Base-by-base conservation (phyloP, 2,797 vertebrate species). In the Nyctibius grandis region DNA sequence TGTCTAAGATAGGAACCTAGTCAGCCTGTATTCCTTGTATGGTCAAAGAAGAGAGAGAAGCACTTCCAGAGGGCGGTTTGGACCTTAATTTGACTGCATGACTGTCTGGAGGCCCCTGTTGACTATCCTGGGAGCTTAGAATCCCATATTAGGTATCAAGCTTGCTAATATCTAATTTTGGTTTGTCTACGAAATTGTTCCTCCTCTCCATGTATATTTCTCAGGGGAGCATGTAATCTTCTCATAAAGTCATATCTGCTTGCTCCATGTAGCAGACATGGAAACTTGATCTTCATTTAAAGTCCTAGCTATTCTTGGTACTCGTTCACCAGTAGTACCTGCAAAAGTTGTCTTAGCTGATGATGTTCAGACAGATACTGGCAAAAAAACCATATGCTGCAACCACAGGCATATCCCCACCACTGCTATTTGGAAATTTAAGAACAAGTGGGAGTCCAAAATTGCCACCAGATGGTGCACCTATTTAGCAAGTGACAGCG, bases 391-490 rank as follows among this genome's bases (percentile, higher is more conserved):
- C n/a, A 31, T 11, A 45, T 11, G 20, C 65, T 70, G 45, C 63
- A 88, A 85, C 89, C 85, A 82, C 88, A 89, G 59, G 40, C 47
- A 0, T 34, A 93, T 73, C 51, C 88, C 72, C 14, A 20, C 63
- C 4, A 4, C 80, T 47, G 38, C 63, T 91, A 76, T 90, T 82
- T 87, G 77, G 91, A 93, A 90, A 96, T 93, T 79, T 90, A 84
- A 95, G 83, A 91, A 82, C 83, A 91, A 91, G 86, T 96, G 90
- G 91, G 89, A 95, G 91, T 95, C 95, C 90, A 94, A 95, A 97
- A 97, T 97, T 97, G 47, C 95, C 95, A 96, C 94, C 96, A 97
- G 96, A 96, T 96, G 93, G 95, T 96, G 96, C 96, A 96, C 95
- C 96, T 96, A 95, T 96, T 97, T 96, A 96, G 93, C 84, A 94